Conservation (phyloP, 1,140 invertebrate genomes). For the Scaptodrosophila lebanonensis region DNA sequence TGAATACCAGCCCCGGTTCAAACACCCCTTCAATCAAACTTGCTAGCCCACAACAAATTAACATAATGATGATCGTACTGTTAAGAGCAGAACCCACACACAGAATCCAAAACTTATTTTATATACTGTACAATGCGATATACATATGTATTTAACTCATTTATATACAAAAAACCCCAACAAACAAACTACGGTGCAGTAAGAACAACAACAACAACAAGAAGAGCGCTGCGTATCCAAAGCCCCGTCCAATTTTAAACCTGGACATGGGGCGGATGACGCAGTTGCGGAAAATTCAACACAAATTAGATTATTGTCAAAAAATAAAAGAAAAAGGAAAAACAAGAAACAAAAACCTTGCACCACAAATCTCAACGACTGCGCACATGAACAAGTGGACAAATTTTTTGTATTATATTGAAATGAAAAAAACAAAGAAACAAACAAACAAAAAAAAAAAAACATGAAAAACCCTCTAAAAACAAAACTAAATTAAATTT, state of each 20-base stretch:
- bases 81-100: too few species aligned
- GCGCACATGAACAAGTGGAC: conserved; percentile 64
- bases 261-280: too few species aligned
- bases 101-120: conserved; percentile 5
- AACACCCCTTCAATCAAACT: too few species aligned
- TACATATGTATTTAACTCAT: conserved; percentile 20
- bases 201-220: too few species aligned
- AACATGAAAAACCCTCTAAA: conserved; percentile 7
- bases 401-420: conserved; percentile 69
- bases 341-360: conserved; percentile 33
- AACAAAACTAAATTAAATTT: conserved; percentile 18
- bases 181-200: not conserved
- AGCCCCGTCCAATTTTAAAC: too few species aligned
- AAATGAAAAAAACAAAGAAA: conserved; percentile 16
- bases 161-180: conserved; percentile 37
- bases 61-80: too few species aligned
- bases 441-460: conserved; percentile 4
- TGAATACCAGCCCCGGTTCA: too few species aligned
- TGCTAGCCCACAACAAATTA: too few species aligned
- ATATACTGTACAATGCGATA: conserved; percentile 1
- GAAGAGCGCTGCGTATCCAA: too few species aligned
- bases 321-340: conserved; percentile 23
- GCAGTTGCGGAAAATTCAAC: conserved; percentile 14
- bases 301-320: conserved; percentile 25
- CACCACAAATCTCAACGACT: conserved; percentile 61